Percentiles rank a stretch among this genome's conserved stretches.
Evolutionary conservation across 2,113 vertebrate species (phyloP).

Genomic region (Vulpes ferrilata): DNA sequence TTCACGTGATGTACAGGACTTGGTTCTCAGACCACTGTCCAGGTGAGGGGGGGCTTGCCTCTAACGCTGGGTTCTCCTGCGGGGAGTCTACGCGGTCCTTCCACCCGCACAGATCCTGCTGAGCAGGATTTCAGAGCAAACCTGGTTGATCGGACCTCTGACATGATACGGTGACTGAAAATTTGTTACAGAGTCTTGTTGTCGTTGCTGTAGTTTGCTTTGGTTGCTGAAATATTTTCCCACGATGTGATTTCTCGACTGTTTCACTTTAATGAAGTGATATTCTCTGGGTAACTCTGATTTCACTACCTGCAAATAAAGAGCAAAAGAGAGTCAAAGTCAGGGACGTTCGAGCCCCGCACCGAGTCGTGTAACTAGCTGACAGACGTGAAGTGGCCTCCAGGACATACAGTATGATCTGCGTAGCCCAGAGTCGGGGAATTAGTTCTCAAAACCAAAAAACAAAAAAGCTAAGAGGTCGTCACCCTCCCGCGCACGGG

Average conservation of each 20-base stretch:
- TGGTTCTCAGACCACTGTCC: constrained; percentile 19
- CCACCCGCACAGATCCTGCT: constrained; percentile 92
- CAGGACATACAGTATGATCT: background rate
- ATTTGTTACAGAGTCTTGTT: constrained; percentile 80
- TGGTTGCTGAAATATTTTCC: constrained; percentile 85
- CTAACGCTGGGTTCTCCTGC: background rate
- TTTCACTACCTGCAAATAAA: constrained; percentile 93
- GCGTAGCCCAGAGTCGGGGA: background rate
- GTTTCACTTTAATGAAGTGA: constrained; percentile 86
- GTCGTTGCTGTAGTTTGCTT: constrained; percentile 74
- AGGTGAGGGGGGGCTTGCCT: constrained; percentile 32
- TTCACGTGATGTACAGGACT: constrained; percentile 17
- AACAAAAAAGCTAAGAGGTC: background rate
- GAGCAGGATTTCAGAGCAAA: constrained; percentile 97
- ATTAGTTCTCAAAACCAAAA: background rate
- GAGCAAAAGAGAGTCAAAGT: background rate
- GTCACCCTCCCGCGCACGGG: no score
- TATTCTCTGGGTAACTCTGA: constrained; percentile 85
- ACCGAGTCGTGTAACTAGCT: background rate
- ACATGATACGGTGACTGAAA: constrained; percentile 92
- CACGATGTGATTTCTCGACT: constrained; percentile 83
- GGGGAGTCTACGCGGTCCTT: constrained; percentile 69
- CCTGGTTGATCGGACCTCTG: constrained; percentile 95
- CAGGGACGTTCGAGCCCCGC: background rate
- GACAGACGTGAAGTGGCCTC: background rate